phyloP scores from a whole-genome alignment of 2,888 invertebrate genomes.

The Steinernema scapterisci region DNA sequence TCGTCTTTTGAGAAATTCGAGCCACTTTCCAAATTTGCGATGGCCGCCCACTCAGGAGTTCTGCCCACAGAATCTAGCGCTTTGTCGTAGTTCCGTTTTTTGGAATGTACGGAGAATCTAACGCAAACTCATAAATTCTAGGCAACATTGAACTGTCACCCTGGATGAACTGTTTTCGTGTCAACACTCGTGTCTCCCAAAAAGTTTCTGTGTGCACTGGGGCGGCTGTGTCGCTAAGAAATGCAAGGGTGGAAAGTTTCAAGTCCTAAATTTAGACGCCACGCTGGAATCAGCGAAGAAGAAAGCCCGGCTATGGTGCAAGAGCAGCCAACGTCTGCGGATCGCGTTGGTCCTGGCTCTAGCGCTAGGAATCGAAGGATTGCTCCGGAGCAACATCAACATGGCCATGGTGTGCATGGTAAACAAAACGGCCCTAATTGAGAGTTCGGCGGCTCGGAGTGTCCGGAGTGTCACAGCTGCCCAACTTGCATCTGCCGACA shows the following conservation, averaged over 20 bases:
- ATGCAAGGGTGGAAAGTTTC: neutral
- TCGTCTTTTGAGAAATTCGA: constrained; percentile 1
- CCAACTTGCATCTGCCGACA: neutral
- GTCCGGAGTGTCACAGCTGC: neutral
- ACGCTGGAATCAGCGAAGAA: constrained; percentile 22
- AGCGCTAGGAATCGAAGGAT: constrained; percentile 66
- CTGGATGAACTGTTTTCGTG: constrained; percentile 23
- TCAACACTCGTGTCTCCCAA: neutral
- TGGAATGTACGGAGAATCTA: neutral
- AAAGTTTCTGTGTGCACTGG: constrained; percentile 13
- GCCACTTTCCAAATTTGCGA: neutral
- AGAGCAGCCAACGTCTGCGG: constrained; percentile 54
- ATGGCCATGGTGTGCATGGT: constrained; percentile 67
- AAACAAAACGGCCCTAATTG: constrained; percentile 50
- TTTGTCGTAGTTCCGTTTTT: neutral
- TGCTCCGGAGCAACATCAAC: constrained; percentile 65
- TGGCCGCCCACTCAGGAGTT: neutral
- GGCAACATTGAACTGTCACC: constrained; percentile 1
- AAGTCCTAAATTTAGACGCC: constrained; percentile 8
- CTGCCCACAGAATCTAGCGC: neutral
- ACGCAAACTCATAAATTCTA: constrained; percentile 22
- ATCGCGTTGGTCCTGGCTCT: constrained; percentile 60
- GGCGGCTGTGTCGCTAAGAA: neutral
- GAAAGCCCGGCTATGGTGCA: constrained; percentile 53
- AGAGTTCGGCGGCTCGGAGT: neutral